These are phyloP conservation scores for Tiaroga cobitis DNA, from an alignment of 2,797 vertebrate species.

Conservation along the genomic window DNA sequence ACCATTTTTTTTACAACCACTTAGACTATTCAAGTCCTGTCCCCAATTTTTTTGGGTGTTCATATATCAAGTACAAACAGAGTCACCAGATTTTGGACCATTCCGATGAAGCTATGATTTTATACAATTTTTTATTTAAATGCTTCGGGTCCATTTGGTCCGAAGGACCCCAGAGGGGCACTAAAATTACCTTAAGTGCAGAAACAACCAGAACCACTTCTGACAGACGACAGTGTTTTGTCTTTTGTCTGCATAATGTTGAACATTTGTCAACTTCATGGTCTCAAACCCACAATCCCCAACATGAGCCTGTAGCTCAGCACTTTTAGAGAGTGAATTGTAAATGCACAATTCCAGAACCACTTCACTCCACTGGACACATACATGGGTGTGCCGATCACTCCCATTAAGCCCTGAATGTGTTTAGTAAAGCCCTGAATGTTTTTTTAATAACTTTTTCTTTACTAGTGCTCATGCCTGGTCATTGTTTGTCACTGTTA, in stretches of 20 bases:
- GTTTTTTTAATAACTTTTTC: constrained; percentile 18
- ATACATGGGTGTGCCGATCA: background rate
- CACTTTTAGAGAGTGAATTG: constrained; percentile 9
- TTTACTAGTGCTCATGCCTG: background rate
- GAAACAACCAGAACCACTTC: background rate
- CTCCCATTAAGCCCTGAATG: background rate
- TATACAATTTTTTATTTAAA: too few species aligned
- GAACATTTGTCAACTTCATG: background rate
- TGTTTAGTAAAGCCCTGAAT: background rate
- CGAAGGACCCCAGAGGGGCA: too few species aligned
- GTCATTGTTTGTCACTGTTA: background rate
- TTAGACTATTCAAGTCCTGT: too few species aligned
- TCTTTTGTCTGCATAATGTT: background rate
- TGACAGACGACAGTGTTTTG: background rate
- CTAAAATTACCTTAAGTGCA: too few species aligned
- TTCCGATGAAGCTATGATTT: too few species aligned
- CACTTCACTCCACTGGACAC: background rate
- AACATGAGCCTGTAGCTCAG: background rate
- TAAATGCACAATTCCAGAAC: background rate
- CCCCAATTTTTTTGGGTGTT: too few species aligned
- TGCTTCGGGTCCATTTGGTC: too few species aligned
- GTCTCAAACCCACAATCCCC: background rate
- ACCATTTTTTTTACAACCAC: too few species aligned
- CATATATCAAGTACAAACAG: too few species aligned
- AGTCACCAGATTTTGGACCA: too few species aligned